Percentiles rank a stretch among this genome's conserved stretches.
These are phyloP conservation scores for Characodon lateralis DNA, from an alignment of 2,797 vertebrate species.

Conservation along the genomic window DNA sequence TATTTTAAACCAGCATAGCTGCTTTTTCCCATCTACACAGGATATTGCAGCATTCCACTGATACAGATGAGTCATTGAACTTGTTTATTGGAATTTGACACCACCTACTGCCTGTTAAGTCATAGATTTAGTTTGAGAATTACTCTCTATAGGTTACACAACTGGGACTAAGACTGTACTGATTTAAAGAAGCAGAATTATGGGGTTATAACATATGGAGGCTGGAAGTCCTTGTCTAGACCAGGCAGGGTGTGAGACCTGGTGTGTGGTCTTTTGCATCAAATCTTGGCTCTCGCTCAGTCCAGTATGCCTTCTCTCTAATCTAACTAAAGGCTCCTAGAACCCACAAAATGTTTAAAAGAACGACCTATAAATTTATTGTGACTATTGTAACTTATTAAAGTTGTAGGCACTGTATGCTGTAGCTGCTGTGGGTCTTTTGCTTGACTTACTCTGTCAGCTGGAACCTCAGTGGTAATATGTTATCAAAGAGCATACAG, in stretches of 20 bases:
- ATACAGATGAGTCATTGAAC: constrained; percentile 54
- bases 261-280: not conserved
- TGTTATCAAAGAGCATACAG: not conserved
- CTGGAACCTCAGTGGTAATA: not conserved
- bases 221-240: not conserved
- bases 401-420: not conserved
- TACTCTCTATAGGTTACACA: constrained; percentile 10
- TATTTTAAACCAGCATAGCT: constrained; percentile 27
- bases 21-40: constrained; percentile 36
- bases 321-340: not conserved
- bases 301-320: not conserved
- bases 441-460: not conserved
- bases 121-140: constrained; percentile 31
- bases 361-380: not conserved
- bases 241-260: not conserved
- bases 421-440: constrained; percentile 6
- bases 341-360: not conserved
- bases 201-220: not conserved
- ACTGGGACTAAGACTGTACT: not conserved
- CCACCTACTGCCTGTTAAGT: not conserved
- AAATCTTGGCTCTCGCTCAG: not conserved
- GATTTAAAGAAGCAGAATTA: constrained; percentile 10
- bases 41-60: constrained; percentile 3
- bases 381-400: not conserved
- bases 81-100: not conserved